phyloP scores from a whole-genome alignment of 2,797 vertebrate genomes.

The Heliangelus exortis region DNA sequence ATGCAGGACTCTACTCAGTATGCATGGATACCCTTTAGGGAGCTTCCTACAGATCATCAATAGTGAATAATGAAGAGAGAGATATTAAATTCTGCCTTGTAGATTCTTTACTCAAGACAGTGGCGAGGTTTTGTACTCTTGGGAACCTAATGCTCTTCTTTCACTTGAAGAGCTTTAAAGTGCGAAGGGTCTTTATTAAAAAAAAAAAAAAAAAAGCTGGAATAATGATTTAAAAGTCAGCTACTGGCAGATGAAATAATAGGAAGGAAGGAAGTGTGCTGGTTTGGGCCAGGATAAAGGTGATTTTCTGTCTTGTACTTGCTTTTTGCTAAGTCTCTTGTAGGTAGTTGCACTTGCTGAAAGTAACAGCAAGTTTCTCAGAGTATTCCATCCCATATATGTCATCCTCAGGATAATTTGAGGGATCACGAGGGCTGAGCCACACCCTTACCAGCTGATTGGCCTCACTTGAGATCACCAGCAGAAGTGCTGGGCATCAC shows the following conservation, averaged over 20 bases:
- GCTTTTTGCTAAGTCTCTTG: too few relatives aligned
- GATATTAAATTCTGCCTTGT: constrained; percentile 51
- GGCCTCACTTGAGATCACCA: too few relatives aligned
- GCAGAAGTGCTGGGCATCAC: too few relatives aligned
- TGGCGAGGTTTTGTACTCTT: constrained; percentile 6
- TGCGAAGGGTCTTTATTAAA: neutral
- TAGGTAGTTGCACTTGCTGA: too few relatives aligned
- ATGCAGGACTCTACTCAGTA: neutral
- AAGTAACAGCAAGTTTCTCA: too few relatives aligned
- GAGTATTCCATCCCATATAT: too few relatives aligned
- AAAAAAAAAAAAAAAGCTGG: neutral
- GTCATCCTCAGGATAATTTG: too few relatives aligned
- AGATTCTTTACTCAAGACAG: constrained; percentile 36
- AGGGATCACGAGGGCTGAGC: too few relatives aligned
- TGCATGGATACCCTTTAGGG: neutral
- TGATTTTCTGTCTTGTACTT: too few relatives aligned
- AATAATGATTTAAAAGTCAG: constrained; percentile 37
- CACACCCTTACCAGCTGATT: too few relatives aligned
- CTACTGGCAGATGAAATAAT: constrained; percentile 4
- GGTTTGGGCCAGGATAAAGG: too few relatives aligned
- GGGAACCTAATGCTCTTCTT: constrained; percentile 12
- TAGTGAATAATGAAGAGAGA: constrained; percentile 40
- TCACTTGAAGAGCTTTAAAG: constrained; percentile 13
- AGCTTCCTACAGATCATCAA: constrained; percentile 38
- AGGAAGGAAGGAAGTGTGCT: too few relatives aligned